Conservation (phyloP, 2,888 invertebrate genomes). For the Aphidius colemani region DNA sequence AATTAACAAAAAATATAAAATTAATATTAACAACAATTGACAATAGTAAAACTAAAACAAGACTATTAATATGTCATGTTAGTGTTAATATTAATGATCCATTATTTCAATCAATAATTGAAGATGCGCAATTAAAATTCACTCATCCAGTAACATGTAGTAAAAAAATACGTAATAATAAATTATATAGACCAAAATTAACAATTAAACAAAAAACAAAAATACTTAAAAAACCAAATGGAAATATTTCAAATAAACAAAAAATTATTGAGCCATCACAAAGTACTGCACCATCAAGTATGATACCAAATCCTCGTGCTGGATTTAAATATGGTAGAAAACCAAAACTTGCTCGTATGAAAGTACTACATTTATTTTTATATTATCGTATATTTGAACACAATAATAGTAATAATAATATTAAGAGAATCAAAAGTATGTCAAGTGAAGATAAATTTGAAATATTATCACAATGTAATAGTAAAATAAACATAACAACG, state of each 20-base stretch:
- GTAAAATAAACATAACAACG: conserved; percentile 23
- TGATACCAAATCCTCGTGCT: conserved; percentile 35
- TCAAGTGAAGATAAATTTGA: too few species aligned
- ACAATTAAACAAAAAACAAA: background rate
- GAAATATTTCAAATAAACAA: too few species aligned
- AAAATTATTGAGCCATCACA: background rate
- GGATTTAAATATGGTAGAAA: conserved; percentile 62
- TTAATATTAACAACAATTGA: conserved; percentile 58
- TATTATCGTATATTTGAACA: conserved; percentile 72
- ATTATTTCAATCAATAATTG: conserved; percentile 65
- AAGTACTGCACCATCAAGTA: background rate
- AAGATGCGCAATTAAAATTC: conserved; percentile 66
- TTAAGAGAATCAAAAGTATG: too few species aligned
- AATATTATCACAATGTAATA: too few species aligned
- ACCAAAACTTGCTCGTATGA: conserved; percentile 72
- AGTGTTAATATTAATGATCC: conserved; percentile 60
- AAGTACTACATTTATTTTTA: conserved; percentile 70
- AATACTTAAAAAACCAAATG: background rate
- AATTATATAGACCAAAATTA: conserved; percentile 5
- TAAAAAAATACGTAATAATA: conserved; percentile 8
- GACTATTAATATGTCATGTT: conserved; percentile 65
- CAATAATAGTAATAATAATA: conserved; percentile 1
- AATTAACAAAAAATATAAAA: conserved; percentile 64
- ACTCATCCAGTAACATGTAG: background rate
- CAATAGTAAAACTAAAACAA: conserved; percentile 56